Evolutionary conservation across 2,113 vertebrate genomes (phyloP).

Genomic region (Fukomys damarensis): DNA sequence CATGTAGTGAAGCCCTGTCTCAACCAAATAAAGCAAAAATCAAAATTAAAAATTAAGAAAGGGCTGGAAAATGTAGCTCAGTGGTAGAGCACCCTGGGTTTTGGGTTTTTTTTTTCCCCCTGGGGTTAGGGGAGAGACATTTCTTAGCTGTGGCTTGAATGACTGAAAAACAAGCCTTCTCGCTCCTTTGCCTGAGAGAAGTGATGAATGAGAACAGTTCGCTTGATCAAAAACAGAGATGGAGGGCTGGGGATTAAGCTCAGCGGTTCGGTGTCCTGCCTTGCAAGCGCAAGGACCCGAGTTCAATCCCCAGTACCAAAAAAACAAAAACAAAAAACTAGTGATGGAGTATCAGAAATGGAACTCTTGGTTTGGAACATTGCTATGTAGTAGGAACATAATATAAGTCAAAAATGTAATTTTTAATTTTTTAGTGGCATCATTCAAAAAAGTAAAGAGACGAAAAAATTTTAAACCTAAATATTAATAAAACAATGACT

Average conservation of each 20-base stretch:
- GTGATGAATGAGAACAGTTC: background rate
- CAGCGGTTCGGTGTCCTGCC: too few species aligned
- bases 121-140: too few species aligned
- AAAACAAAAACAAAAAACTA: too few species aligned
- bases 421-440: constrained; percentile 33
- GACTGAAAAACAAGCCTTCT: background rate
- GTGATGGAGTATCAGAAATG: background rate
- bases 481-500: background rate
- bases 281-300: too few species aligned
- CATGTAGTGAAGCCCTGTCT: background rate
- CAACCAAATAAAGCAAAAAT: background rate
- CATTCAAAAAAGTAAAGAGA: background rate
- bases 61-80: background rate
- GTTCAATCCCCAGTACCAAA: too few species aligned
- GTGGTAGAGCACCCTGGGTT: background rate
- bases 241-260: too few species aligned
- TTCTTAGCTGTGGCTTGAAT: background rate
- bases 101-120: background rate
- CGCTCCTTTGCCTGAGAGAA: background rate
- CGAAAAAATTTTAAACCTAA: background rate
- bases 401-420: background rate
- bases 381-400: constrained; percentile 2
- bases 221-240: background rate
- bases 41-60: background rate
- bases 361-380: background rate